Percentiles rank a stretch among this genome's conserved stretches.
Evolutionary conservation across 2,888 invertebrate species (phyloP).

Genomic region (Lysandra coridon): DNA sequence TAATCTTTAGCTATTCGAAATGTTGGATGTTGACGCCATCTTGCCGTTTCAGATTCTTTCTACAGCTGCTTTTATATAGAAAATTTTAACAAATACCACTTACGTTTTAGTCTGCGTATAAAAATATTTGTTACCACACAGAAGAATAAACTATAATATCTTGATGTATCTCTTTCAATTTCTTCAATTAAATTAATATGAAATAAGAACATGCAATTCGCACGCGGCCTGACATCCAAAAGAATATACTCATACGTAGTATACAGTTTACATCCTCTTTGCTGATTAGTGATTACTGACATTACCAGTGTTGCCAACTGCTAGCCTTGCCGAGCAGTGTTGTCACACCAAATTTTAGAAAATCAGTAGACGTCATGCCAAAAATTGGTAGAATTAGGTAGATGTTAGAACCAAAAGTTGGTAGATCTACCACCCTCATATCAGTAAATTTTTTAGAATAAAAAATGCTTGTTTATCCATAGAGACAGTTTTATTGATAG

Average conservation of each 20-base stretch:
- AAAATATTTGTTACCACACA: not conserved
- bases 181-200: not conserved
- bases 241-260: not conserved
- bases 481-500: too few relatives aligned
- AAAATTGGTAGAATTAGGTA: too few relatives aligned
- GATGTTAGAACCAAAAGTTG: too few relatives aligned
- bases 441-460: too few relatives aligned
- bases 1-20: not conserved
- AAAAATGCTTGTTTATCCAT: too few relatives aligned
- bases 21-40: constrained; percentile 40
- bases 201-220: not conserved
- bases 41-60: constrained; percentile 32
- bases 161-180: not conserved
- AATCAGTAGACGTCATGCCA: too few relatives aligned
- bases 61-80: not conserved
- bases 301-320: too few relatives aligned
- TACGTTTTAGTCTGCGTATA: not conserved
- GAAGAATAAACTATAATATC: not conserved
- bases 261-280: too few relatives aligned
- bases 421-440: too few relatives aligned
- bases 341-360: too few relatives aligned
- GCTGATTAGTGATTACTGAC: too few relatives aligned
- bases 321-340: too few relatives aligned
- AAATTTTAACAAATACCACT: constrained; percentile 1
- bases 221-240: not conserved